A percentile compares a stretch with the other conserved stretches of the same genome.
These are phyloP conservation scores for Oryzias javanicus DNA, from an alignment of 2,113 vertebrate genomes.

Conservation along the genomic window DNA sequence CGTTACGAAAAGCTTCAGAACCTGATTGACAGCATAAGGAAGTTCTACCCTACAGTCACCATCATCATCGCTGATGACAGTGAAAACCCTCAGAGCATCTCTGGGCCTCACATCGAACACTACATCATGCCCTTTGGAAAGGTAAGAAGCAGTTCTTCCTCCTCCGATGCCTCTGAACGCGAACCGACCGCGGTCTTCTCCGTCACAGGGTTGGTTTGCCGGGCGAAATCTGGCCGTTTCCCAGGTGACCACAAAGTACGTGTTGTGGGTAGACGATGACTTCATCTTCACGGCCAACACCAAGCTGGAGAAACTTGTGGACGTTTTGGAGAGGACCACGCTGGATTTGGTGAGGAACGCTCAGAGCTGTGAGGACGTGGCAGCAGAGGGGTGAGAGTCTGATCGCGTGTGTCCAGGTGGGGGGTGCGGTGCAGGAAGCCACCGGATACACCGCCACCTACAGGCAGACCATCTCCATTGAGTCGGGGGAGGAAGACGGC, in stretches of 20 bases:
- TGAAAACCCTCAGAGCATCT: conserved; percentile 78
- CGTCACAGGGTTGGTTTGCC: conserved; percentile 87
- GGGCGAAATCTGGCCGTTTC: conserved; percentile 89
- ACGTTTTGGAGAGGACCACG: conserved; percentile 85
- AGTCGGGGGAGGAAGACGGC: conserved; percentile 81
- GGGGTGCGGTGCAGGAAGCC: conserved; percentile 87
- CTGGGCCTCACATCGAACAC: conserved; percentile 85
- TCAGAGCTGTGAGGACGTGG: neutral
- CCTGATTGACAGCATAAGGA: conserved; percentile 87
- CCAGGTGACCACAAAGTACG: conserved; percentile 89
- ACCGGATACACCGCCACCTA: conserved; percentile 85
- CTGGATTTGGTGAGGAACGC: conserved; percentile 81
- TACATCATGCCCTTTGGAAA: conserved; percentile 95
- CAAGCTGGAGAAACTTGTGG: conserved; percentile 86
- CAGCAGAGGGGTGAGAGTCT: conserved; percentile 12
- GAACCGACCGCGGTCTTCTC: neutral
- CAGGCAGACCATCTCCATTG: conserved; percentile 84
- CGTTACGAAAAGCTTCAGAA: conserved; percentile 86
- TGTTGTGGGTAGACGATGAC: conserved; percentile 92
- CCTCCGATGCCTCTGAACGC: neutral
- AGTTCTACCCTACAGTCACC: conserved; percentile 85
- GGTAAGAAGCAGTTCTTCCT: conserved; percentile 58
- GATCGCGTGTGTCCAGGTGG: conserved; percentile 76
- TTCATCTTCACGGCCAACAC: conserved; percentile 87
- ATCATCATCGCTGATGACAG: conserved; percentile 90